Conservation (phyloP, 2,113 vertebrate genomes). For the Eolophus roseicapilla region DNA sequence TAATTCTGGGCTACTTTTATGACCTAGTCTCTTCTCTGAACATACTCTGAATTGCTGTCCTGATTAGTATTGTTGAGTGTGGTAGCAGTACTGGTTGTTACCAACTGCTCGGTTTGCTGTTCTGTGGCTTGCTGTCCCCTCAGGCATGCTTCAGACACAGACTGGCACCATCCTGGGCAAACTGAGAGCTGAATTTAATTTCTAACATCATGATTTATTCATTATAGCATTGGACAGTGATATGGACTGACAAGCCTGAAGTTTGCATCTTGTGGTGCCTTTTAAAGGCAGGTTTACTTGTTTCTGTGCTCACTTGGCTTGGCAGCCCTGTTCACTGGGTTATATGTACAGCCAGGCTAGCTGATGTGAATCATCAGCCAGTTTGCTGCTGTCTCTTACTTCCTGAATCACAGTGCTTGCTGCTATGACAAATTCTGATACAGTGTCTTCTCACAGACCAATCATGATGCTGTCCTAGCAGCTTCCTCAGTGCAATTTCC, state of each 20-base stretch:
- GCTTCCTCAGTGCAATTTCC: background rate
- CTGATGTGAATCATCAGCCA: background rate
- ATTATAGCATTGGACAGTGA: background rate
- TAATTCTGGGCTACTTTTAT: background rate
- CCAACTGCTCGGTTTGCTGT: background rate
- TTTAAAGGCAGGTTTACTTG: background rate
- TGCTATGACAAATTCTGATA: background rate
- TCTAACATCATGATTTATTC: conserved; percentile 5
- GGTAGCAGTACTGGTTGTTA: background rate
- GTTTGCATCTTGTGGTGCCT: background rate
- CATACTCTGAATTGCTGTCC: background rate
- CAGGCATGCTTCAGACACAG: background rate
- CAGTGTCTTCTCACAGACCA: background rate
- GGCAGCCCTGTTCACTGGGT: background rate
- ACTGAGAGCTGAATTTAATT: background rate
- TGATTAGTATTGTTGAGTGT: background rate
- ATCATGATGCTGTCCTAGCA: background rate
- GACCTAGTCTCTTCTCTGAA: background rate
- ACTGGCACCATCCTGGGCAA: background rate
- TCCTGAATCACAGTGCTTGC: background rate
- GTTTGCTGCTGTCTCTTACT: background rate
- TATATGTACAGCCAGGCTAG: background rate
- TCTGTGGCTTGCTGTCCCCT: background rate
- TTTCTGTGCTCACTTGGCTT: background rate
- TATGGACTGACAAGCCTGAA: background rate